Evolutionary conservation across 1,140 invertebrate genomes (phyloP), one percentile per base, ranked within the genome.

Genomic region (Anoplophora glabripennis): DNA sequence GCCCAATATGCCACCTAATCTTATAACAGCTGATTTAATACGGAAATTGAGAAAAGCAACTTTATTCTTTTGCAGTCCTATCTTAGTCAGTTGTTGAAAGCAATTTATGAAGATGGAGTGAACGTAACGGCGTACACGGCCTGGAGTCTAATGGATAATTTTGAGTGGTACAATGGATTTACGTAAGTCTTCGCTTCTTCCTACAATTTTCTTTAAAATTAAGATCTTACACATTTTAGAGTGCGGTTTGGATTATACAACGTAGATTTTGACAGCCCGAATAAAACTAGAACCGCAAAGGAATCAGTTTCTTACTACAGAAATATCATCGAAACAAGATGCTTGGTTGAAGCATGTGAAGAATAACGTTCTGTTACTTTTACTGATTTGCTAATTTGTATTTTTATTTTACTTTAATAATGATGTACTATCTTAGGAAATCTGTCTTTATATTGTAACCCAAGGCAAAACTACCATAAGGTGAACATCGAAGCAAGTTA

Each of bases 321-420:
- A 28, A 56, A 46, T n/a, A 5, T 53, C n/a, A 40, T 12, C 59
- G 65, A 71, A 2, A 74, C 67, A 12, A 69, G 73, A n/a, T 74
- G 78, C 54, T 64, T 80, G 8, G 75, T 12, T 81, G 48, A 62
- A 34, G 10, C 53, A 35, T 64, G 54, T 52, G 15, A 28, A 28
- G 21, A 28, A 5, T 28, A 28, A 28, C n/a, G n/a, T n/a, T n/a
- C n/a, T n/a, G n/a, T n/a, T n/a, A n/a, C n/a, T n/a, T n/a, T n/a
- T n/a, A n/a, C n/a, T n/a, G n/a, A n/a, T n/a, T n/a, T n/a, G n/a
- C n/a, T n/a, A n/a, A n/a, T n/a, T n/a, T n/a, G n/a, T n/a, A n/a
- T n/a, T n/a, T n/a, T n/a, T n/a, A n/a, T n/a, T n/a, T n/a, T n/a
- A n/a, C n/a, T n/a, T n/a, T n/a, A n/a, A n/a, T n/a, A n/a, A n/a